Evolutionary conservation across 2,113 vertebrate genomes (phyloP).

Genomic region (Empidonax alnorum): DNA sequence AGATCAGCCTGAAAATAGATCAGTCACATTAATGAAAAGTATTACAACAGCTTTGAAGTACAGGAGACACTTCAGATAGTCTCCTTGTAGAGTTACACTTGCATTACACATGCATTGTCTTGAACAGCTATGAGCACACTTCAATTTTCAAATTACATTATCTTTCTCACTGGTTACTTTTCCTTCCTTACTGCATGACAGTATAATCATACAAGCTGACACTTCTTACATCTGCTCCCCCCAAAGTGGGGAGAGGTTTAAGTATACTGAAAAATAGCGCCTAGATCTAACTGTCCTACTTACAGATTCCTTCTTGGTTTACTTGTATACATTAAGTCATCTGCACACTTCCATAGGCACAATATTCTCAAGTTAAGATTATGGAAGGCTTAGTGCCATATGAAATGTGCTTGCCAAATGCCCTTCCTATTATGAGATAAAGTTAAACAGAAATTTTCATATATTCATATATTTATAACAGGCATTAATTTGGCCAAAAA

Average conservation of each 20-base stretch:
- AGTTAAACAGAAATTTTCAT: neutral
- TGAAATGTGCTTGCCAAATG: neutral
- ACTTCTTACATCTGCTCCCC: neutral
- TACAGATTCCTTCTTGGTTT: neutral
- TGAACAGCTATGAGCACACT: neutral
- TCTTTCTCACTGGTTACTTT: neutral
- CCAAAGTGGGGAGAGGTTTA: neutral
- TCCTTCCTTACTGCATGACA: neutral
- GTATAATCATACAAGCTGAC: neutral
- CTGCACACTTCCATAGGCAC: neutral
- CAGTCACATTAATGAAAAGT: neutral
- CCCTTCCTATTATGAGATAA: neutral
- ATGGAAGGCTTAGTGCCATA: neutral
- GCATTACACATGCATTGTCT: neutral
- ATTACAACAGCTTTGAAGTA: neutral
- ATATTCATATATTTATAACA: neutral
- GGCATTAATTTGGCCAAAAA: neutral
- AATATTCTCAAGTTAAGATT: neutral
- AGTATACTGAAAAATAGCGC: neutral
- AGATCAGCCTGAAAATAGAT: neutral
- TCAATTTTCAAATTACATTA: neutral
- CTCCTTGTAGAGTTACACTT: neutral
- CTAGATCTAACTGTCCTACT: neutral
- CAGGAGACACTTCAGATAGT: neutral
- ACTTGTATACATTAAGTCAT: neutral